Conservation (phyloP, 2,113 vertebrate species). For the Silurus glanis region DNA sequence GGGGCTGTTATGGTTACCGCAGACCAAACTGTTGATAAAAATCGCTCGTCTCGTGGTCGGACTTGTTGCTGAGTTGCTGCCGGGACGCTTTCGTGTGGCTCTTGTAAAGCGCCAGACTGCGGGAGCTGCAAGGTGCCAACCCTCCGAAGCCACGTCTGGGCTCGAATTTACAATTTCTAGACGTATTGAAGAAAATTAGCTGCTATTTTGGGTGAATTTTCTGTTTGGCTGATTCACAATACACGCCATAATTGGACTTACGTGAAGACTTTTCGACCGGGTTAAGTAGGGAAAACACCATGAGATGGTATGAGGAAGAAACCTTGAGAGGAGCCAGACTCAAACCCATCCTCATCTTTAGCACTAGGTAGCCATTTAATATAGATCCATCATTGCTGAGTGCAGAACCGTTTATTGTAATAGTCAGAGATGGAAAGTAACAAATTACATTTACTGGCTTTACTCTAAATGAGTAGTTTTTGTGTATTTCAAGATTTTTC, state of each 20-base stretch:
- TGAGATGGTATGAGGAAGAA: too few relatives aligned
- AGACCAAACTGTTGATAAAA: conserved; percentile 54
- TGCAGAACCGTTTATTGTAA: too few relatives aligned
- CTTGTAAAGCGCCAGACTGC: conserved; percentile 28
- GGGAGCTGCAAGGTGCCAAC: conserved; percentile 35
- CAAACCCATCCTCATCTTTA: too few relatives aligned
- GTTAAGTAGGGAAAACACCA: too few relatives aligned
- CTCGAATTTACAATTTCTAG: conserved; percentile 10
- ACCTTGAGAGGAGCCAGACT: too few relatives aligned
- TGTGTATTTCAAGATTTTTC: too few relatives aligned
- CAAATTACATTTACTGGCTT: too few relatives aligned
- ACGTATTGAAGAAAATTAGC: conserved; percentile 14
- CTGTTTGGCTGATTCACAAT: neutral
- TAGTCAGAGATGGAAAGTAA: too few relatives aligned
- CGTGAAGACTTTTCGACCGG: neutral
- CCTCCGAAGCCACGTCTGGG: conserved; percentile 2
- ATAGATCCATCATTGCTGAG: too few relatives aligned
- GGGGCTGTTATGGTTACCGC: conserved; percentile 46
- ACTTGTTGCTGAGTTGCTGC: conserved; percentile 32
- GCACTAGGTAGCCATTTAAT: too few relatives aligned
- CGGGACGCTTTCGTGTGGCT: conserved; percentile 39
- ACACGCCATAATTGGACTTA: neutral
- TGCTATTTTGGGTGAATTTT: conserved; percentile 25
- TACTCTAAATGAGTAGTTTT: too few relatives aligned
- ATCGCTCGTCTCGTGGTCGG: conserved; percentile 35